Evolutionary conservation across 2,113 vertebrate genomes (phyloP).

Genomic region (Mustela nigripes): DNA sequence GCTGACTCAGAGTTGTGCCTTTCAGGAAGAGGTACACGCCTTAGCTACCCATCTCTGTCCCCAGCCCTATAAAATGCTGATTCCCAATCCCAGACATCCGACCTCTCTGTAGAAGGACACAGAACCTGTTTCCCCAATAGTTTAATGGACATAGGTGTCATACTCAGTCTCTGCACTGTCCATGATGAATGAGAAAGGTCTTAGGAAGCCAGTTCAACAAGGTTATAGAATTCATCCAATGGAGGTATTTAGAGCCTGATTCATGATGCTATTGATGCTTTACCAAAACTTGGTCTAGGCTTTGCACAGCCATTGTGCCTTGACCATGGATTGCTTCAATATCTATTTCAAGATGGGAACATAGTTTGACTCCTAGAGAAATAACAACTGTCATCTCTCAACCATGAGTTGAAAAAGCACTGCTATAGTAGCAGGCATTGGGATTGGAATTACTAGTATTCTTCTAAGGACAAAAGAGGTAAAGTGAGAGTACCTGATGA

Average conservation of each 20-base stretch:
- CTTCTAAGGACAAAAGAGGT: neutral
- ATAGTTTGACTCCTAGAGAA: slow-evolving; percentile 7
- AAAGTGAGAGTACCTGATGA: neutral
- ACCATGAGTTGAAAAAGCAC: neutral
- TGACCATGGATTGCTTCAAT: slow-evolving; percentile 6
- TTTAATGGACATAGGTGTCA: neutral
- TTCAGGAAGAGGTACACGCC: neutral
- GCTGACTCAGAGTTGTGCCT: neutral
- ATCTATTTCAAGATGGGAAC: neutral
- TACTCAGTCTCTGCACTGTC: neutral
- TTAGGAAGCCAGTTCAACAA: neutral
- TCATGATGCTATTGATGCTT: neutral
- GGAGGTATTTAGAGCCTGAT: neutral
- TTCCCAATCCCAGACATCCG: neutral
- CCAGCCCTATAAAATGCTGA: neutral
- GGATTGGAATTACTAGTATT: neutral
- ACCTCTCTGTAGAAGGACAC: neutral
- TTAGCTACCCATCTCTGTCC: neutral
- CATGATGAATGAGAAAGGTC: neutral
- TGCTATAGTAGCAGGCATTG: neutral
- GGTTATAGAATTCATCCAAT: neutral
- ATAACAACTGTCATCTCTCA: neutral
- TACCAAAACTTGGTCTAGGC: neutral
- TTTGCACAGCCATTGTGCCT: neutral
- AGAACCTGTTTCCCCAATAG: neutral